These are phyloP conservation scores for Dryocosmus kuriphilus DNA, from an alignment of 2,888 invertebrate species.

Conservation along the genomic window DNA sequence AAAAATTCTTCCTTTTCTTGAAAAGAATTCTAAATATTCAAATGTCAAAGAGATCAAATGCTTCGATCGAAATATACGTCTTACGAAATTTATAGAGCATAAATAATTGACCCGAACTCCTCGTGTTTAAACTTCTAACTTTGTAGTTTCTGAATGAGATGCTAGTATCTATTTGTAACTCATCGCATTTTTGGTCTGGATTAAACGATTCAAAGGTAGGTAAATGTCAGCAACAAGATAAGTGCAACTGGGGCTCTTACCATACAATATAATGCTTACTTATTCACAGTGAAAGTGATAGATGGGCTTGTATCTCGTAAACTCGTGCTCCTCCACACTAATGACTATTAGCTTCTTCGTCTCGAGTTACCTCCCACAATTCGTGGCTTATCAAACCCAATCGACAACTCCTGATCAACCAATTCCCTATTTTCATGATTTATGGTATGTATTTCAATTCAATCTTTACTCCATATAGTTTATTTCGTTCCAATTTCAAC, in stretches of 20 bases:
- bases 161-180: background rate
- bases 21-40: background rate
- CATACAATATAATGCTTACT: constrained; percentile 24
- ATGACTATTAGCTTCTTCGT: constrained; percentile 29
- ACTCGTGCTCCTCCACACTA: constrained; percentile 27
- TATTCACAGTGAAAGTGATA: constrained; percentile 29
- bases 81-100: background rate
- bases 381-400: background rate
- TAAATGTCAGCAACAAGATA: constrained; percentile 23
- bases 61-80: background rate
- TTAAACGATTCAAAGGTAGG: constrained; percentile 2
- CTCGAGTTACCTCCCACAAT: background rate
- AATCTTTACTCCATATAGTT: background rate
- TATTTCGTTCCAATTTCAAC: too few species aligned
- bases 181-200: background rate
- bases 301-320: constrained; percentile 21
- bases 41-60: background rate
- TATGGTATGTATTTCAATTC: background rate
- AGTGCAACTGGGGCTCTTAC: constrained; percentile 1
- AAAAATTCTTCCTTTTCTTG: background rate
- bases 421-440: background rate
- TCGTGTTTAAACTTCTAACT: background rate
- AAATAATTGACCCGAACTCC: background rate
- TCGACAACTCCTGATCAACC: constrained; percentile 9
- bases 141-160: background rate